Evolutionary conservation across 2,888 invertebrate genomes (phyloP), one percentile per base, ranked within the genome.

Genomic region (Perdita meconis): DNA sequence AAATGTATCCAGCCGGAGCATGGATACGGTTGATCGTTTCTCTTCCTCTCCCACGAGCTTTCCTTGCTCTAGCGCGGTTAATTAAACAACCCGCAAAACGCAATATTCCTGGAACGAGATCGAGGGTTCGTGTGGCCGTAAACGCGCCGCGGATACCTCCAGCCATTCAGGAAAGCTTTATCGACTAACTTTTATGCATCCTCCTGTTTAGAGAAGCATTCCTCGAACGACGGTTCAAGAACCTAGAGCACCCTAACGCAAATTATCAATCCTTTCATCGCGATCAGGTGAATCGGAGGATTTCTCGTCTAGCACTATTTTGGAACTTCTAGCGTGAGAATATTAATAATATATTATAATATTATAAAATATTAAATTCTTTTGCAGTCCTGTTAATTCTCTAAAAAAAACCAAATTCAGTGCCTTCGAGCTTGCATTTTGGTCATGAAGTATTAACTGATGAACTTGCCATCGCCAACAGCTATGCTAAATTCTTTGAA

Each of bases 41-140:
- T 55, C 56, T 53, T 60, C 60, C 51, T 69, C 78, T 57, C 59
- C 55, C 63, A 34, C 68, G 78, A n/a, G 61, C 60, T 82, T 82
- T 82, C 67, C 73, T 69, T 64, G 60, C 44, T 50, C 16, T 65
- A 74, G 59, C 70, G 56, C 34, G 53, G 66, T 47, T 75, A 59
- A 75, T 75, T 66, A 75, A 66, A 51, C 56, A 50, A 22, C 57
- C 19, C 42, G 36, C 53, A 60, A 70, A 70, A 59, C 65, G 22
- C 30, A 30, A 55, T 60, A 67, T 53, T 53, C 60, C 61, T 47
- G 30, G 44, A 38, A 59, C 19, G 16, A 59, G 30, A 56, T 53
- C 53, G 30, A 30, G 47, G 24, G 36, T 36, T 34, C 30, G 10
- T 47, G 30, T 19, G n/a, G 34, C 10, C 16, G 36, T 57, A 66